phyloP scores from a whole-genome alignment of 2,113 vertebrate species.

The Tautogolabrus adspersus region DNA sequence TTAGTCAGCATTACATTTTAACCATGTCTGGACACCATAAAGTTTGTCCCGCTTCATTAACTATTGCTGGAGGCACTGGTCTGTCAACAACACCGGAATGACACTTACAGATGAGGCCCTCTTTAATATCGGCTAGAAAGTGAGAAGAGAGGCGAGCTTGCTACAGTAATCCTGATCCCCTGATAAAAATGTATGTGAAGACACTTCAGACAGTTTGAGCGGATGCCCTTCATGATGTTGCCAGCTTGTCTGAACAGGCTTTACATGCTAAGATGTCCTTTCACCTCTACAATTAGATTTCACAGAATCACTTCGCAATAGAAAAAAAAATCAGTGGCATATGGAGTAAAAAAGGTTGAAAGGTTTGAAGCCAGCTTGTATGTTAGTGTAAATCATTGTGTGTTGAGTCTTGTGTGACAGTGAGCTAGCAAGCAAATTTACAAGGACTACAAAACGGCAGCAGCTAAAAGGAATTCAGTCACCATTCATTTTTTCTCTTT shows the following conservation, averaged over 20 bases:
- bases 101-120: neutral
- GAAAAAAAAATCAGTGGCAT: slow-evolving; percentile 4
- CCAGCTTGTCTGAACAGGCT: slow-evolving; percentile 12
- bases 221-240: slow-evolving; percentile 10
- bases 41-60: too few species aligned
- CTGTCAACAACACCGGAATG: neutral
- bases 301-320: neutral
- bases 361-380: neutral
- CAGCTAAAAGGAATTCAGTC: neutral
- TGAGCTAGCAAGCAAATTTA: neutral
- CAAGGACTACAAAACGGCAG: neutral
- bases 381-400: neutral
- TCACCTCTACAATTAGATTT: slow-evolving; percentile 13
- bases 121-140: neutral
- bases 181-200: slow-evolving; percentile 37
- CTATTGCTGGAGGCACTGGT: neutral
- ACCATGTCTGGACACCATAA: neutral
- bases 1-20: slow-evolving; percentile 14
- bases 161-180: slow-evolving; percentile 30
- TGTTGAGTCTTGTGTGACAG: neutral
- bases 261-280: neutral
- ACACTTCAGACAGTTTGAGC: slow-evolving; percentile 34
- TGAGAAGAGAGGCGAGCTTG: neutral
- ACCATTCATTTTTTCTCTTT: neutral
- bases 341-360: neutral